Percentiles rank a stretch among this genome's conserved stretches.
Conservation (phyloP, 2,797 vertebrate genomes). For the Toxotes lorentzi region DNA sequence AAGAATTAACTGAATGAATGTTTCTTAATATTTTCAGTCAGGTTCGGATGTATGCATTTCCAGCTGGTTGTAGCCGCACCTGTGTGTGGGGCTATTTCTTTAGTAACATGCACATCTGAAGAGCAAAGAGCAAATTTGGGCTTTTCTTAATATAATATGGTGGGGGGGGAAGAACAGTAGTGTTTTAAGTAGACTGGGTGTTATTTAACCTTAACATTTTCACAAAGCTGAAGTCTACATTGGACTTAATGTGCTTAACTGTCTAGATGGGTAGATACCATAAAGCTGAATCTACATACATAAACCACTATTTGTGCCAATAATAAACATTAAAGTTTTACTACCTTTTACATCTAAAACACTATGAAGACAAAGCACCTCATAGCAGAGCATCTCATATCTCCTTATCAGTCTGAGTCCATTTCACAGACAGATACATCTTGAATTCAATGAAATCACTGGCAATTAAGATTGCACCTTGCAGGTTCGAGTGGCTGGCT, state of each 20-base stretch:
- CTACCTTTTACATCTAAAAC: conserved; percentile 14
- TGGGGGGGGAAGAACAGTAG: neutral
- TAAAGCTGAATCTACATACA: neutral
- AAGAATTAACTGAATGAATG: neutral
- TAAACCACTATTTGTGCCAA: neutral
- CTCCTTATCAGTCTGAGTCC: conserved; percentile 10
- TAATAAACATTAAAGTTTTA: conserved; percentile 20
- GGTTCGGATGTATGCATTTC: neutral
- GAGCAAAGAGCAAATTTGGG: neutral
- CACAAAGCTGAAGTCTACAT: neutral
- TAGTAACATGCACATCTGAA: neutral
- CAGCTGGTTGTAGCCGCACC: neutral
- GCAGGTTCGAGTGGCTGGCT: conserved; percentile 1
- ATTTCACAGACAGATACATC: conserved; percentile 26
- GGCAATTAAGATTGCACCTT: conserved; percentile 32
- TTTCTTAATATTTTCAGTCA: too few species aligned
- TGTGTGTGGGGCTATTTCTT: neutral
- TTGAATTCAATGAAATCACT: conserved; percentile 24
- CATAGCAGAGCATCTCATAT: conserved; percentile 8
- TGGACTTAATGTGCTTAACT: neutral
- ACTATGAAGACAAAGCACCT: conserved; percentile 13
- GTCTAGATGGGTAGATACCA: neutral
- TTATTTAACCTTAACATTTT: neutral
- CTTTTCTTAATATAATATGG: neutral
- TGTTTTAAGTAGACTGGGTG: neutral